Evolutionary conservation across 2,113 vertebrate species (phyloP).

Genomic region (Callipepla squamata): DNA sequence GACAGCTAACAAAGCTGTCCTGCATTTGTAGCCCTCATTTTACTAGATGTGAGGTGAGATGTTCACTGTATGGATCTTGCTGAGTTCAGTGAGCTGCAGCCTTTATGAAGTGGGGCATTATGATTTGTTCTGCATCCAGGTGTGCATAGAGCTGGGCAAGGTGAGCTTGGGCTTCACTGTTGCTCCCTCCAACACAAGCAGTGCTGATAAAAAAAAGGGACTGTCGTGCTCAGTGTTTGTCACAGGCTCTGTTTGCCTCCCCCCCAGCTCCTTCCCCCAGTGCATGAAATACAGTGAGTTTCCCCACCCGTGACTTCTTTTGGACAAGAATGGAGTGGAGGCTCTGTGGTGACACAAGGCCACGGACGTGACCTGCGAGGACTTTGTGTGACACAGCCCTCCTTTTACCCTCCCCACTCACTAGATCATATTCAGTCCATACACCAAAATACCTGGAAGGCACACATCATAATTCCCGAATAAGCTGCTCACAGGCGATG

Average conservation of each 20-base stretch:
- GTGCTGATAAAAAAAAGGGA: background rate
- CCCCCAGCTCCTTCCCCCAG: rapidly evolving
- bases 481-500: background rate
- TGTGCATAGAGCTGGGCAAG: background rate
- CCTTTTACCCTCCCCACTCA: background rate
- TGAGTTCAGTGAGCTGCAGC: background rate
- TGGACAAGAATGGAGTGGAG: background rate
- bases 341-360: background rate
- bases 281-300: background rate
- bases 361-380: background rate
- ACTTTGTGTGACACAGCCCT: background rate
- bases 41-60: background rate
- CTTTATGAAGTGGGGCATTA: background rate
- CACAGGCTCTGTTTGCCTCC: rapidly evolving
- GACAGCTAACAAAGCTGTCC: background rate
- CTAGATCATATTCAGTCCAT: background rate
- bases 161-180: background rate
- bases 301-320: background rate
- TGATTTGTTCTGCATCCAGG: background rate
- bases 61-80: background rate
- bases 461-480: slow-evolving; percentile 2
- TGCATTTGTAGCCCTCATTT: background rate
- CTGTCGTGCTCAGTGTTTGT: rapidly evolving
- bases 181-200: background rate
- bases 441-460: slow-evolving; percentile 32